These are phyloP conservation scores for Eledone cirrhosa DNA, from an alignment of 2,888 invertebrate species.

Conservation along the genomic window DNA sequence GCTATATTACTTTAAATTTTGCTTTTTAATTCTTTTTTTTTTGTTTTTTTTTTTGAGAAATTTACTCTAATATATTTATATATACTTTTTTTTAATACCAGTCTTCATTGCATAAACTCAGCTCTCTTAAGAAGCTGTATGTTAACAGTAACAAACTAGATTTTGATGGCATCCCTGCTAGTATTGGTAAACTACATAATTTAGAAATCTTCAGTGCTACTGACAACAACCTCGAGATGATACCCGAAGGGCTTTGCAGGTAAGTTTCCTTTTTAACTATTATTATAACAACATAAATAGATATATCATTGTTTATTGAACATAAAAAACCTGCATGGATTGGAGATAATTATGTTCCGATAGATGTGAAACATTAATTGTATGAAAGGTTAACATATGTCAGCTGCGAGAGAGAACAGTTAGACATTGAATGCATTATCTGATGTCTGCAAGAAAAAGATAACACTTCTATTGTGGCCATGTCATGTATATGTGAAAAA, in stretches of 20 bases:
- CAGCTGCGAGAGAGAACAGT: too few relatives aligned
- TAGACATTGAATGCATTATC: too few relatives aligned
- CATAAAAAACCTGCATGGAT: too few relatives aligned
- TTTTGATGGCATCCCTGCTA: slow-evolving; percentile 97
- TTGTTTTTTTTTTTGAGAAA: too few relatives aligned
- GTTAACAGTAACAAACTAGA: slow-evolving; percentile 95
- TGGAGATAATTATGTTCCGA: background rate
- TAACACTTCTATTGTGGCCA: background rate
- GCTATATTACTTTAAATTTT: too few relatives aligned
- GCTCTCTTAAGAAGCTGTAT: slow-evolving; percentile 83
- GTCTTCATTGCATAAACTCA: slow-evolving; percentile 86
- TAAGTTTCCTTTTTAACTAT: slow-evolving; percentile 60
- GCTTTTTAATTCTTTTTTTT: too few relatives aligned
- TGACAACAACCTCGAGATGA: slow-evolving; percentile 95
- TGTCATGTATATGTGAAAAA: background rate
- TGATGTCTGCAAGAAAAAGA: too few relatives aligned
- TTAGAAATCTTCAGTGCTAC: slow-evolving; percentile 96
- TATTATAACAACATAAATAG: background rate
- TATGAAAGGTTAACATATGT: background rate
- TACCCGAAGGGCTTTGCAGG: slow-evolving; percentile 97
- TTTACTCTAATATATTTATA: too few relatives aligned
- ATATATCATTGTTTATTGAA: background rate
- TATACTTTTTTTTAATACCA: slow-evolving; percentile 47
- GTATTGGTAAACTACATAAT: slow-evolving; percentile 92
- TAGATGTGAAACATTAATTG: background rate